Base-by-base conservation (phyloP, 2,797 vertebrate species). In the Arvicola amphibius region DNA sequence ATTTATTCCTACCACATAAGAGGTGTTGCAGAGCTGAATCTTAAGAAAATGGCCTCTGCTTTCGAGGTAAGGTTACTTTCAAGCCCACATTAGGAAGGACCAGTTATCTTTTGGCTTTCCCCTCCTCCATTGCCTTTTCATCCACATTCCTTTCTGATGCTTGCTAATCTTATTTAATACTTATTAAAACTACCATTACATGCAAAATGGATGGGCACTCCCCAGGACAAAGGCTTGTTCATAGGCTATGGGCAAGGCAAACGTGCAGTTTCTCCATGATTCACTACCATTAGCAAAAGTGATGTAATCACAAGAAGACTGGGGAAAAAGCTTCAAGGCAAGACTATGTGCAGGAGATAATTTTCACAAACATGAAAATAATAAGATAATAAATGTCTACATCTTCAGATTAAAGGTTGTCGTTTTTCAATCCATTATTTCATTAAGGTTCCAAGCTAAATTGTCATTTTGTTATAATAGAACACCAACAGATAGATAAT, bases 1-100 rank as follows among this genome's bases (percentile, higher is more conserved):
- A 96, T 90, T 92, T 95, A 93, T 93, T 96, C 92, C 61, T 84
- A 71, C 34, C 74, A 92, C 86, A 94, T 63, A 51, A 34, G 89
- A 84, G 46, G 51, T 29, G 63, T 91, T 95, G 94, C 77, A 88
- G 61, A 93, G 88, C 25, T 87, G n/a, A 81, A 21, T 93, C 91
- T 90, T 92, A 88, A 86, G 85, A 93, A 86, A 97, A 95, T 48
- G 92, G 78, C 14, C 48, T 65, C 67, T 81, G 71, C 69, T 76
- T 92, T 95, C 21, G 86, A 91, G 94, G 88, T 14, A 93, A 94
- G 77, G 61, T 88, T 69, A 56, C 56, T 77, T 96, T 92, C 77
- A 81, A 81, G 85, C 61, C 29, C 7, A 0, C 37, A 46, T 76
- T 85, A 74, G 67, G 92, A 59, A 80, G 37, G 34, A 79, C 25